Conservation (phyloP, 2,113 vertebrate genomes). For the Mesembrinibis cayennensis region DNA sequence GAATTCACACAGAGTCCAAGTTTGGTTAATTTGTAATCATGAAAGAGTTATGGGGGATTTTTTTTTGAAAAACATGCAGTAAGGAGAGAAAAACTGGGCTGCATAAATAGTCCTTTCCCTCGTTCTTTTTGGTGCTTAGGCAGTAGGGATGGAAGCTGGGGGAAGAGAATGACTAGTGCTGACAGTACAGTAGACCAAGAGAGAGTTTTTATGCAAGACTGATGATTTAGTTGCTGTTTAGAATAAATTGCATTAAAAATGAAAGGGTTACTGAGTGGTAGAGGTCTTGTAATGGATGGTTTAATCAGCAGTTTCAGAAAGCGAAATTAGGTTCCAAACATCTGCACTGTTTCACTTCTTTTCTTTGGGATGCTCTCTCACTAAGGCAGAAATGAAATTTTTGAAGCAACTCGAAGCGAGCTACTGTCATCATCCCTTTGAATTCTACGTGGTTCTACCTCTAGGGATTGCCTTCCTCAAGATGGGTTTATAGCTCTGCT, state of each 20-base stretch:
- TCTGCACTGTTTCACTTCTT: not conserved
- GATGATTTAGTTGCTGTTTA: not conserved
- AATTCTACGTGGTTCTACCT: not conserved
- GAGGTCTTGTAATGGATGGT: not conserved
- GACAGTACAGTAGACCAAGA: not conserved
- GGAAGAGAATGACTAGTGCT: not conserved
- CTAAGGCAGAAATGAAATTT: not conserved
- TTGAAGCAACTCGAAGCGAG: not conserved
- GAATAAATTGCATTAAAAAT: constrained; percentile 1
- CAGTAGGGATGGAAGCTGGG: not conserved
- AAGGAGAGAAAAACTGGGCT: not conserved
- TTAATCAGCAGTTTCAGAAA: not conserved
- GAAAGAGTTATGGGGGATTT: not conserved
- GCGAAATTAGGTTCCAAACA: not conserved
- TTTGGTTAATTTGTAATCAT: not conserved
- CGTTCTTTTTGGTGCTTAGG: not conserved
- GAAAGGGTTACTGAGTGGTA: not conserved
- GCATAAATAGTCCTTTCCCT: not conserved
- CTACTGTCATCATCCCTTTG: not conserved
- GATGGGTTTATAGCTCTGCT: not conserved
- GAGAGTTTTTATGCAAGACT: not conserved
- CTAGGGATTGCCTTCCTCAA: not conserved
- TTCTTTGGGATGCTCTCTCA: not conserved
- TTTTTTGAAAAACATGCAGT: not conserved
- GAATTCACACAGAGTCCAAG: not conserved